These are phyloP conservation scores for Brachyalestes nurse DNA, from an alignment of 2,797 vertebrate species.

Conservation along the genomic window DNA sequence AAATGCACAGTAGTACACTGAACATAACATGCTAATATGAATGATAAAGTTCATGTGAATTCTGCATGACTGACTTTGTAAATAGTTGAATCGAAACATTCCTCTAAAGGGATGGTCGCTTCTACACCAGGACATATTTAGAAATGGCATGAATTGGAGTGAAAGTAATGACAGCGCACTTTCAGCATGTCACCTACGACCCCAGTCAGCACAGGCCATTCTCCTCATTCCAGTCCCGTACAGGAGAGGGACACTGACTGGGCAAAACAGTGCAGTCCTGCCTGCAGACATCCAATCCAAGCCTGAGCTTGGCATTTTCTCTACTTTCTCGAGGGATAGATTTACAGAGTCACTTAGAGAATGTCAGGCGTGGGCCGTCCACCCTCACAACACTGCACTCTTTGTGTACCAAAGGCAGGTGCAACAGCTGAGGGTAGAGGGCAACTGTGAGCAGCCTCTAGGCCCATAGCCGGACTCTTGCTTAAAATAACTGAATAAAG, in stretches of 20 bases:
- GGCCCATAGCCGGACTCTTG: slow-evolving; percentile 38
- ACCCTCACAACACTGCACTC: slow-evolving; percentile 65
- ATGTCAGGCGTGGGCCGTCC: slow-evolving; percentile 66
- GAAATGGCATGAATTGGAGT: not conserved
- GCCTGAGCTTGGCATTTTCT: slow-evolving; percentile 36
- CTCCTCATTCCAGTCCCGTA: slow-evolving; percentile 35
- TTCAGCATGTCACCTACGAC: slow-evolving; percentile 42
- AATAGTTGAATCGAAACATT: not conserved
- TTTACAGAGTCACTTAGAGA: slow-evolving; percentile 65
- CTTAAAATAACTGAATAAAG: slow-evolving; percentile 45
- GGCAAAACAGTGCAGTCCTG: slow-evolving; percentile 5
- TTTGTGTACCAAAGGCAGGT: slow-evolving; percentile 77
- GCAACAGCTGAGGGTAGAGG: slow-evolving; percentile 72
- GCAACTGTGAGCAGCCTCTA: slow-evolving; percentile 60
- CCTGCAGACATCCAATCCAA: slow-evolving; percentile 6
- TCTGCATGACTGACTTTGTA: not conserved
- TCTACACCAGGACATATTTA: not conserved
- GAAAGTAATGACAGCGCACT: slow-evolving; percentile 55
- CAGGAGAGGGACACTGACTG: slow-evolving; percentile 1
- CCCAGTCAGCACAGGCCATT: slow-evolving; percentile 1
- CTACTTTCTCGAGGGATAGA: slow-evolving; percentile 45
- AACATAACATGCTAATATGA: not conserved
- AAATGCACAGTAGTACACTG: not conserved
- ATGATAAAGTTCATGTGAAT: not conserved
- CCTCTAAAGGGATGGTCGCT: not conserved